Percentiles rank a stretch among this genome's conserved stretches.
These are phyloP conservation scores for Procavia capensis DNA, from an alignment of 2,113 vertebrate genomes.

Conservation along the genomic window DNA sequence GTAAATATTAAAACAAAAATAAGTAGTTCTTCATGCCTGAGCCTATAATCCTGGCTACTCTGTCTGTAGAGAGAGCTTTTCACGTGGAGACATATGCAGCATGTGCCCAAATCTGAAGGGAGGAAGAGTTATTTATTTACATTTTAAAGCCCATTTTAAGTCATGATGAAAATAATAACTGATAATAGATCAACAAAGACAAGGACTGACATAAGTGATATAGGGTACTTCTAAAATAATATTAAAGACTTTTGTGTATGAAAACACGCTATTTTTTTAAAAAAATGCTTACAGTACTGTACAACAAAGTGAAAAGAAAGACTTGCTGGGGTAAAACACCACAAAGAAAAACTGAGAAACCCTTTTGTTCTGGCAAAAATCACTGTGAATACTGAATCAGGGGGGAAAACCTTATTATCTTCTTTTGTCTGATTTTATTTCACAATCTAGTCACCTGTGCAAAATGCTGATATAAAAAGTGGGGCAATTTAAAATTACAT, in stretches of 20 bases:
- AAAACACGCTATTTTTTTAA: neutral
- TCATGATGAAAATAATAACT: neutral
- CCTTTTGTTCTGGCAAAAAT: constrained; percentile 20
- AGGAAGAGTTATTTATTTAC: neutral
- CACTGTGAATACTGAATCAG: neutral
- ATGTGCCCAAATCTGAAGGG: neutral
- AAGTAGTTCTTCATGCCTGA: neutral
- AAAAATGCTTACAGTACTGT: neutral
- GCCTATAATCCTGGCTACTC: neutral
- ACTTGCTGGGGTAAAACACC: neutral
- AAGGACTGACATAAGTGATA: neutral
- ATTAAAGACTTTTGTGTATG: constrained; percentile 14
- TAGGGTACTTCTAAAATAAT: neutral
- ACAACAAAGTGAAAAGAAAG: neutral
- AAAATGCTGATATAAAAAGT: neutral
- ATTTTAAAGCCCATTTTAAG: constrained; percentile 39
- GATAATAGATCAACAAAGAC: neutral
- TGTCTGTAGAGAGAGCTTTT: neutral
- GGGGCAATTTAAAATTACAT: constrained; percentile 33
- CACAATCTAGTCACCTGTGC: constrained; percentile 25
- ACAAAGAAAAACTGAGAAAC: neutral
- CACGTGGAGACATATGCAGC: neutral
- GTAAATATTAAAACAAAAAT: neutral
- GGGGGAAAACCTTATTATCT: neutral
- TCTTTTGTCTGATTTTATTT: constrained; percentile 35